Percentiles rank a stretch among this genome's conserved stretches.
phyloP scores from a whole-genome alignment of 2,113 vertebrate genomes.

The Monarcha castaneiventris region DNA sequence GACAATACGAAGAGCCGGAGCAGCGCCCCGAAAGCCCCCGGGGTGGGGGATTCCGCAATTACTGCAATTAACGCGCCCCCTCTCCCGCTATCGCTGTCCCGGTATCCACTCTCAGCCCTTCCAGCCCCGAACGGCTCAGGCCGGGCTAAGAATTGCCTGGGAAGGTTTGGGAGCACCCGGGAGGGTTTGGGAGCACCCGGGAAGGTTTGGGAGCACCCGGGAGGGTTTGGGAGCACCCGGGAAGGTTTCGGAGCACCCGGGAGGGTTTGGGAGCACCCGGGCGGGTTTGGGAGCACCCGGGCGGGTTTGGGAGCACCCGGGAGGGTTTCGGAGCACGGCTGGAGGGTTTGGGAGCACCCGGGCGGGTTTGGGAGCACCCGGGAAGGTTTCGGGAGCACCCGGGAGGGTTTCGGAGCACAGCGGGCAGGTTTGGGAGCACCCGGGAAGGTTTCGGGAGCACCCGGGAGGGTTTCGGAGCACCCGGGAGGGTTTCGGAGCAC shows the following conservation, averaged over 20 bases:
- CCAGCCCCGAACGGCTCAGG: not conserved
- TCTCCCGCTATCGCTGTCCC: not conserved
- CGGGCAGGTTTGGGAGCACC: no score
- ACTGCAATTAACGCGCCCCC: not conserved
- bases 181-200: not conserved
- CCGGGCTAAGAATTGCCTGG: not conserved
- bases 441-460: no score
- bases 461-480: not conserved
- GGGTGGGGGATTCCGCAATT: not conserved
- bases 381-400: no score
- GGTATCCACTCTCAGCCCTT: not conserved
- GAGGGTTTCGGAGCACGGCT: no score
- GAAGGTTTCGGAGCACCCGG: no score
- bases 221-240: no score
- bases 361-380: no score
- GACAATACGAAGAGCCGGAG: not conserved
- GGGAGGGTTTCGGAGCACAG: no score
- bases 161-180: not conserved
- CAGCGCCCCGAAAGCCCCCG: not conserved
- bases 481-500: not conserved
- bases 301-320: no score
- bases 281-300: no score
- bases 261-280: no score
- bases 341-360: no score
- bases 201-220: not conserved